Conservation (phyloP, 2,888 invertebrate species). For the Brachypterus glaber region DNA sequence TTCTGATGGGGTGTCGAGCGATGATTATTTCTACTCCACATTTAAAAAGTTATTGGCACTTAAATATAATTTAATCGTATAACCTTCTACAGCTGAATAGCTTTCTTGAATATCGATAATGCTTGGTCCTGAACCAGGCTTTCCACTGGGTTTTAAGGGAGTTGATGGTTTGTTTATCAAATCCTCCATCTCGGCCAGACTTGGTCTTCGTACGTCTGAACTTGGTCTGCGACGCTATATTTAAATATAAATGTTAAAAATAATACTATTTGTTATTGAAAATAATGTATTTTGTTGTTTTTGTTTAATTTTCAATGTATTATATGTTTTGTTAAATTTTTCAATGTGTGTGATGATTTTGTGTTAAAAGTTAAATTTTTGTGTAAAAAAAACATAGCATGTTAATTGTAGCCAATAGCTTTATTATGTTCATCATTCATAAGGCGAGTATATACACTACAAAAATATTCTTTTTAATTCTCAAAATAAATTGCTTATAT, state of each 20-base stretch:
- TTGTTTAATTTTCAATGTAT: too few species aligned
- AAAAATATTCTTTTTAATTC: slow-evolving; percentile 19
- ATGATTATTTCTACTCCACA: too few species aligned
- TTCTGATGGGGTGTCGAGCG: too few species aligned
- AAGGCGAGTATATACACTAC: slow-evolving; percentile 26
- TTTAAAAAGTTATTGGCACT: too few species aligned
- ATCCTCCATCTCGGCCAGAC: slow-evolving; percentile 83
- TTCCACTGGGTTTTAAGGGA: slow-evolving; percentile 71
- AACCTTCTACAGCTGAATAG: slow-evolving; percentile 95
- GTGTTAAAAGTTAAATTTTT: slow-evolving; percentile 15
- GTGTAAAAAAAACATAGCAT: too few species aligned
- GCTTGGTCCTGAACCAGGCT: slow-evolving; percentile 68
- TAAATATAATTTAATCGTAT: too few species aligned
- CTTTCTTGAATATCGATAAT: slow-evolving; percentile 91
- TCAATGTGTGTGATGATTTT: slow-evolving; percentile 8
- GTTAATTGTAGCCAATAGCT: too few species aligned
- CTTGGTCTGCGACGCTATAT: slow-evolving; percentile 75
- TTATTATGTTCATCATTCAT: too few species aligned
- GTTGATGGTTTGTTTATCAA: slow-evolving; percentile 85
- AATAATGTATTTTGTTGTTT: slow-evolving; percentile 9
- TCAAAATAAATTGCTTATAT: slow-evolving; percentile 4
- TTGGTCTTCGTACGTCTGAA: slow-evolving; percentile 81
- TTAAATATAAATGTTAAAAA: slow-evolving; percentile 8
- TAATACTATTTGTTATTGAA: slow-evolving; percentile 3
- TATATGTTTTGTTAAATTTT: slow-evolving; percentile 9